Percentiles rank a stretch among this genome's conserved stretches.
These are phyloP conservation scores for Staurois parvus DNA, from an alignment of 2,797 vertebrate genomes.

Conservation along the genomic window DNA sequence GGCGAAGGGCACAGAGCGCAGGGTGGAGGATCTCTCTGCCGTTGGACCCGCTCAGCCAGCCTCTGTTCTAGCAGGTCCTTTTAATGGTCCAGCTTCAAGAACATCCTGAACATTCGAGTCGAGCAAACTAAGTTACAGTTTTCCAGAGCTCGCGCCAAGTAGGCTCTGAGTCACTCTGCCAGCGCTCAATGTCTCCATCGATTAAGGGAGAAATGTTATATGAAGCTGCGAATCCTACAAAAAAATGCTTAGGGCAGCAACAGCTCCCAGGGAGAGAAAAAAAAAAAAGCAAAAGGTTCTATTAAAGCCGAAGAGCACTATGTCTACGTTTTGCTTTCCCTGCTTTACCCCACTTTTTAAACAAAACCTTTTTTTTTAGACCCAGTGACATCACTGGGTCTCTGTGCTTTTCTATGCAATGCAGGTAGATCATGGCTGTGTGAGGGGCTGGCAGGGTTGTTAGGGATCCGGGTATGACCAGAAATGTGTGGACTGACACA, in stretches of 20 bases:
- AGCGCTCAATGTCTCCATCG: slow-evolving; percentile 41
- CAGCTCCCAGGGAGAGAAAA: neutral
- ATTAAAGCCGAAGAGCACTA: too few species aligned
- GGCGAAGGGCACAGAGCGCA: slow-evolving; percentile 33
- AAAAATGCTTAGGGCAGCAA: slow-evolving; percentile 32
- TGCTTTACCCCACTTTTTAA: too few species aligned
- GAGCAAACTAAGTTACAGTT: slow-evolving; percentile 35
- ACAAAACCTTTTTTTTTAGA: too few species aligned
- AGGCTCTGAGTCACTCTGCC: slow-evolving; percentile 52
- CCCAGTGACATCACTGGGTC: too few species aligned
- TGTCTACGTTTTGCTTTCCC: too few species aligned
- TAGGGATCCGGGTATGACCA: too few species aligned
- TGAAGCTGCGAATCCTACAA: slow-evolving; percentile 41
- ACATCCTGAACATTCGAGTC: slow-evolving; percentile 26
- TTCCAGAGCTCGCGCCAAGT: slow-evolving; percentile 53
- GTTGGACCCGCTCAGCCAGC: slow-evolving; percentile 23
- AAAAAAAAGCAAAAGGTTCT: too few species aligned
- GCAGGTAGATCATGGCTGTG: too few species aligned
- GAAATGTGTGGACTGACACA: too few species aligned
- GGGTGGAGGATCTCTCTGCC: slow-evolving; percentile 37
- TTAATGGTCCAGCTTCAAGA: slow-evolving; percentile 47
- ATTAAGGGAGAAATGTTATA: slow-evolving; percentile 54
- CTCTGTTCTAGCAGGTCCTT: slow-evolving; percentile 17
- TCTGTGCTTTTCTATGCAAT: too few species aligned
- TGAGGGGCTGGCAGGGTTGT: too few species aligned